phyloP scores from a whole-genome alignment of 2,113 vertebrate species.

The Pheucticus melanocephalus region DNA sequence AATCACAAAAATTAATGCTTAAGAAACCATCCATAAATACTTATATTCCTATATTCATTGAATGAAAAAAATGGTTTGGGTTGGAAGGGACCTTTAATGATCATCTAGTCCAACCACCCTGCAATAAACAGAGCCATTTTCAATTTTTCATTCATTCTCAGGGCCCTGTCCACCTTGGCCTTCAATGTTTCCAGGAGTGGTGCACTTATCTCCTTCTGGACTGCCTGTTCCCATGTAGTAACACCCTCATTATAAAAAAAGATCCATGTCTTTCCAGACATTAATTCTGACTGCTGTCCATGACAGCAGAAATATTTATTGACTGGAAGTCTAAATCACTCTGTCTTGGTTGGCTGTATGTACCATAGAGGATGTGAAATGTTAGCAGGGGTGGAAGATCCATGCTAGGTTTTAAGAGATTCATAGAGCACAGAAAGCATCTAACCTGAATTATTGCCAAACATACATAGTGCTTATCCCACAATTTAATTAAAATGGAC shows the following conservation, averaged over 20 bases:
- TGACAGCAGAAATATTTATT: neutral
- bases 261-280: neutral
- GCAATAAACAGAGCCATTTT: neutral
- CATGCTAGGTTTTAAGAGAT: neutral
- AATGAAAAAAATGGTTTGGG: neutral
- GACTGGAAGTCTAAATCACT: neutral
- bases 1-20: neutral
- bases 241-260: rapidly evolving
- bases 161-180: rapidly evolving
- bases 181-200: neutral
- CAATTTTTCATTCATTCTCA: neutral
- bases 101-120: neutral
- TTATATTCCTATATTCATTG: neutral
- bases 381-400: neutral
- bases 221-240: neutral
- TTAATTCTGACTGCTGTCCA: neutral
- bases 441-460: neutral
- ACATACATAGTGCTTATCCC: neutral
- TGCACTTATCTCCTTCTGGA: neutral
- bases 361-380: neutral
- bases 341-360: neutral
- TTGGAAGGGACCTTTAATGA: neutral
- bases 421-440: neutral
- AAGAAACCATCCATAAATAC: neutral
- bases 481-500: neutral